These are phyloP conservation scores for Pheosia tremula DNA, from an alignment of 2,888 invertebrate species.

Conservation along the genomic window DNA sequence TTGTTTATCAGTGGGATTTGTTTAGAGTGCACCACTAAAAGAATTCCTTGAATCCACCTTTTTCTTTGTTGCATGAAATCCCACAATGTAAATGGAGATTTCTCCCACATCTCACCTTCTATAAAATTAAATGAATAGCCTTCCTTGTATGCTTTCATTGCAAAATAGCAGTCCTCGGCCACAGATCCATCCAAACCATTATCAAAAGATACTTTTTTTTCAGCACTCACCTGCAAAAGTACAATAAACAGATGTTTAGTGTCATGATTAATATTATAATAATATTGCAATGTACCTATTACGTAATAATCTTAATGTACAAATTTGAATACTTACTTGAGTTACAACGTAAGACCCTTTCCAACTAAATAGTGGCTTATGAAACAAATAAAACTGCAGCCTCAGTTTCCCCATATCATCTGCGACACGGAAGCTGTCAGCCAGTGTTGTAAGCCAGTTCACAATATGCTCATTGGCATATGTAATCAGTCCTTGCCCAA, in stretches of 20 bases:
- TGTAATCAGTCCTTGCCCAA: slow-evolving; percentile 97
- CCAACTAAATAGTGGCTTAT: slow-evolving; percentile 98
- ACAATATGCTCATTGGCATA: slow-evolving; percentile 98
- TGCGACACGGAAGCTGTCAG: slow-evolving; percentile 97
- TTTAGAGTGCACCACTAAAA: slow-evolving; percentile 94
- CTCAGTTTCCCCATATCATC: slow-evolving; percentile 99
- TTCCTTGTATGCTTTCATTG: slow-evolving; percentile 96
- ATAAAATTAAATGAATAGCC: slow-evolving; percentile 98
- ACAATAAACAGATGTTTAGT: not conserved
- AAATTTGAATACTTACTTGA: slow-evolving; percentile 85
- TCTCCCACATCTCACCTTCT: slow-evolving; percentile 99
- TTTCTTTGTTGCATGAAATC: slow-evolving; percentile 98
- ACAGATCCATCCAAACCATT: slow-evolving; percentile 98
- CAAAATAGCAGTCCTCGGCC: slow-evolving; percentile 99
- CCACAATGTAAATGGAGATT: slow-evolving; percentile 97
- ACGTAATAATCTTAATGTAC: slow-evolving; percentile 6
- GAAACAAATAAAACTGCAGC: slow-evolving; percentile 96
- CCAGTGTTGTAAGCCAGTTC: slow-evolving; percentile 98
- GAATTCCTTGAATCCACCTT: slow-evolving; percentile 97
- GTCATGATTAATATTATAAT: not conserved
- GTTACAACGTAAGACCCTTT: slow-evolving; percentile 99
- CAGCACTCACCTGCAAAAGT: slow-evolving; percentile 91
- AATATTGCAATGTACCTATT: too few relatives aligned
- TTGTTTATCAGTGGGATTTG: slow-evolving; percentile 92
- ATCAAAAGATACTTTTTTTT: slow-evolving; percentile 96